phyloP scores from a whole-genome alignment of 2,888 invertebrate species.

The Ephialtes manifestator region DNA sequence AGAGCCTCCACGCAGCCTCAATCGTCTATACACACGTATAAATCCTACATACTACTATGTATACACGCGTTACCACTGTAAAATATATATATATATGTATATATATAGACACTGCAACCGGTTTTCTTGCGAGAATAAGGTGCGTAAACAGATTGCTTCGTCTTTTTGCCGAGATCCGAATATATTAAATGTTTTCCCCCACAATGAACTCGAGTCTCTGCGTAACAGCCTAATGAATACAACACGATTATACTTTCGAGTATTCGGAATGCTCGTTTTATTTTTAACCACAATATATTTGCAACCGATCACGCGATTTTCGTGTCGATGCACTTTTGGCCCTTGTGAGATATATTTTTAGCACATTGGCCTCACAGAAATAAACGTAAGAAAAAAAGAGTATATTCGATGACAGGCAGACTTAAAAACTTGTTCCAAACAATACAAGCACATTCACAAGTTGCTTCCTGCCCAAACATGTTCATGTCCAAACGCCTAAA shows the following conservation, averaged over 20 bases:
- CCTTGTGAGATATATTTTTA: background rate
- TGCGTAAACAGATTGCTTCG: slow-evolving; percentile 61
- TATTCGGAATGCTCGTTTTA: slow-evolving; percentile 1
- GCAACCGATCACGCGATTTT: slow-evolving; percentile 4
- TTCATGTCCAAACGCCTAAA: background rate
- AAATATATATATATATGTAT: slow-evolving; percentile 16
- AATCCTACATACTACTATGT: slow-evolving; percentile 4
- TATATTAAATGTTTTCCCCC: slow-evolving; percentile 35
- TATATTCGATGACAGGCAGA: background rate
- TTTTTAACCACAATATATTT: background rate
- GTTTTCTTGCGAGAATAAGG: slow-evolving; percentile 61
- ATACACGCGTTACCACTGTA: background rate
- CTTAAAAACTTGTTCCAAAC: background rate
- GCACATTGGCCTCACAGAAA: background rate
- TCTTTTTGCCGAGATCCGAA: slow-evolving; percentile 45
- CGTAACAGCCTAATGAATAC: slow-evolving; percentile 32
- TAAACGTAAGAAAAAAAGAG: background rate
- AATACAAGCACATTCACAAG: background rate
- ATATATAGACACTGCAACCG: slow-evolving; percentile 53
- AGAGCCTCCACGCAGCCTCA: slow-evolving; percentile 49
- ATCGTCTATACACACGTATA: slow-evolving; percentile 6
- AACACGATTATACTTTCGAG: slow-evolving; percentile 21
- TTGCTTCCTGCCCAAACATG: background rate
- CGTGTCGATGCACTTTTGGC: slow-evolving; percentile 25
- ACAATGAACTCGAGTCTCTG: slow-evolving; percentile 24